phyloP scores from a whole-genome alignment of 2,888 invertebrate species.

The Stegophylla sp. region DNA sequence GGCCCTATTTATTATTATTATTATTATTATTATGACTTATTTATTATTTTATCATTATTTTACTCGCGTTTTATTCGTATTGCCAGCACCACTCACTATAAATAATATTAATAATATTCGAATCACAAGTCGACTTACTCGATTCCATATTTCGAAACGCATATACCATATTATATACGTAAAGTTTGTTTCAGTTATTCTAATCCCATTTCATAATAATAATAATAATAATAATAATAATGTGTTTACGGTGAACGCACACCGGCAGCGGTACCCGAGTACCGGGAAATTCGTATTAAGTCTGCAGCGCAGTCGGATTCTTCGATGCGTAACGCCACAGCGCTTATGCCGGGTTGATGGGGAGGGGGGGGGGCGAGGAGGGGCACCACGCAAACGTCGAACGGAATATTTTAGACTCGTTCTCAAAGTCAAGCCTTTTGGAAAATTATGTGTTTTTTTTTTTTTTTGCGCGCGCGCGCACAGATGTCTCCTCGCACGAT shows the following conservation, averaged over 20 bases:
- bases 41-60: neutral
- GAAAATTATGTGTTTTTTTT: conserved; percentile 25
- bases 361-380: no score
- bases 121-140: conserved; percentile 10
- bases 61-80: conserved; percentile 5
- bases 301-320: conserved; percentile 1
- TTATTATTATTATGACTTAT: no score
- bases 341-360: no score
- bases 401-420: conserved; percentile 12
- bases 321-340: conserved; percentile 21
- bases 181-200: conserved; percentile 36
- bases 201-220: conserved; percentile 19
- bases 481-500: neutral
- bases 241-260: conserved; percentile 36
- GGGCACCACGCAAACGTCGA: neutral
- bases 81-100: no score
- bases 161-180: no score
- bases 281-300: conserved; percentile 41
- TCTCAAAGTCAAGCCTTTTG: conserved; percentile 17
- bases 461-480: no score
- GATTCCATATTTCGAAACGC: neutral
- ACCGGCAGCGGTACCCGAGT: conserved; percentile 15
- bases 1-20: no score
- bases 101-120: no score
- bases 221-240: neutral